Evolutionary conservation across 1,140 invertebrate species (phyloP).

Genomic region (Drosophila cardini): DNA sequence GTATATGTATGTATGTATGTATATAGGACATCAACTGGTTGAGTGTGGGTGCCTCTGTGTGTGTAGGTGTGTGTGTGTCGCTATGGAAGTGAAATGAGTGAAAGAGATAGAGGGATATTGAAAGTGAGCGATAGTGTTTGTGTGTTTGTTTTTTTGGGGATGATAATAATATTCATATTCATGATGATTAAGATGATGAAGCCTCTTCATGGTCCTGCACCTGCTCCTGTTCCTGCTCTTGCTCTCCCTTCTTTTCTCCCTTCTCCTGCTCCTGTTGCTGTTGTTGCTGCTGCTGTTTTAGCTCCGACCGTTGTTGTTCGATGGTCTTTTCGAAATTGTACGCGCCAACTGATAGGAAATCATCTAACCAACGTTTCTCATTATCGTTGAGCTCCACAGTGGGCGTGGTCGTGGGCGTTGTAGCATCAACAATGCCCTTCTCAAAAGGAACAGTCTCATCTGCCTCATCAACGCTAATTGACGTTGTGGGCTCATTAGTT

Average conservation of each 20-base stretch:
- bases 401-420: slow-evolving; percentile 21
- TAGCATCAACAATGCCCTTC: slow-evolving; percentile 27
- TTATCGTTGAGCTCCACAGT: slow-evolving; percentile 76
- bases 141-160: slow-evolving; percentile 28
- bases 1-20: slow-evolving; percentile 3
- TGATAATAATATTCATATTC: slow-evolving; percentile 61
- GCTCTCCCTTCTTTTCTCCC: neutral
- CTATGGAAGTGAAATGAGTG: neutral
- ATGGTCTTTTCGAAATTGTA: slow-evolving; percentile 76
- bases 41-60: slow-evolving; percentile 18
- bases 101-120: slow-evolving; percentile 17
- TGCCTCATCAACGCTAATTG: slow-evolving; percentile 77
- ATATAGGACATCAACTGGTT: slow-evolving; percentile 34
- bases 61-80: slow-evolving; percentile 12
- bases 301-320: slow-evolving; percentile 45
- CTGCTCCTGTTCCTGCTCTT: slow-evolving; percentile 25
- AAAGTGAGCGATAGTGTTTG: slow-evolving; percentile 25
- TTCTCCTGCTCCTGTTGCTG: slow-evolving; percentile 21
- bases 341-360: slow-evolving; percentile 80
- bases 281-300: slow-evolving; percentile 48
- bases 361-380: slow-evolving; percentile 82
- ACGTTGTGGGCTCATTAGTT: slow-evolving; percentile 67
- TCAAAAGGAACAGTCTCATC: slow-evolving; percentile 23
- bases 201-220: slow-evolving; percentile 46
- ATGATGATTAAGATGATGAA: slow-evolving; percentile 61